Percentiles rank a stretch among this genome's conserved stretches.
Evolutionary conservation across 2,797 vertebrate genomes (phyloP).

Genomic region (Manis javanica): DNA sequence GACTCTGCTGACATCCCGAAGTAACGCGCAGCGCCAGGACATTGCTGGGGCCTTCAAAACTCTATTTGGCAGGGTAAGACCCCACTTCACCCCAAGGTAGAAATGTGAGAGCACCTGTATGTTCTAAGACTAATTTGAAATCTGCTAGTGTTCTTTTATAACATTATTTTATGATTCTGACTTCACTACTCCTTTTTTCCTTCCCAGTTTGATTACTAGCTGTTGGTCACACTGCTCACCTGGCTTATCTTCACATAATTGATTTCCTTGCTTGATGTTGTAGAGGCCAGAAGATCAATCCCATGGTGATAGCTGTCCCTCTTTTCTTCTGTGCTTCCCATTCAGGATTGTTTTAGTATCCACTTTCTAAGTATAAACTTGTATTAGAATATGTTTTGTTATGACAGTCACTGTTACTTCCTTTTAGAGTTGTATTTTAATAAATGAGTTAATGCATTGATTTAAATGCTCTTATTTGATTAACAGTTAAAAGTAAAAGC

Average conservation of each 20-base stretch:
- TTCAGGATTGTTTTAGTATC: too few relatives aligned
- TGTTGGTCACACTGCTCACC: too few relatives aligned
- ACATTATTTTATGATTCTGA: background rate
- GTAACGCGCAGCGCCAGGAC: slow-evolving; percentile 94
- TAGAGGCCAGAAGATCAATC: accelerated
- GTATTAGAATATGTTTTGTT: accelerated
- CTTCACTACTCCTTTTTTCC: background rate
- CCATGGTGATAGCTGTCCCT: background rate
- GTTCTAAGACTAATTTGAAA: background rate
- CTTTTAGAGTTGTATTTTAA: background rate
- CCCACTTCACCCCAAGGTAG: accelerated
- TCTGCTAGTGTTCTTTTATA: background rate
- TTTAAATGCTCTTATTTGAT: background rate
- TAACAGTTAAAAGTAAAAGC: background rate
- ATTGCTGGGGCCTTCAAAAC: slow-evolving; percentile 94
- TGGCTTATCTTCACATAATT: background rate
- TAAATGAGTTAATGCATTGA: background rate
- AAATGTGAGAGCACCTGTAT: background rate
- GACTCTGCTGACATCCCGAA: slow-evolving; percentile 91
- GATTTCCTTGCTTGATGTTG: background rate
- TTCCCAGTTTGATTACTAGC: background rate
- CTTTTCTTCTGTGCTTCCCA: background rate
- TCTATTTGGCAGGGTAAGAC: slow-evolving; percentile 93
- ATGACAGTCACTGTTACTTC: background rate
- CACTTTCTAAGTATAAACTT: background rate